Evolutionary conservation across 2,113 vertebrate genomes (phyloP).

Genomic region (Cepphus grylle): DNA sequence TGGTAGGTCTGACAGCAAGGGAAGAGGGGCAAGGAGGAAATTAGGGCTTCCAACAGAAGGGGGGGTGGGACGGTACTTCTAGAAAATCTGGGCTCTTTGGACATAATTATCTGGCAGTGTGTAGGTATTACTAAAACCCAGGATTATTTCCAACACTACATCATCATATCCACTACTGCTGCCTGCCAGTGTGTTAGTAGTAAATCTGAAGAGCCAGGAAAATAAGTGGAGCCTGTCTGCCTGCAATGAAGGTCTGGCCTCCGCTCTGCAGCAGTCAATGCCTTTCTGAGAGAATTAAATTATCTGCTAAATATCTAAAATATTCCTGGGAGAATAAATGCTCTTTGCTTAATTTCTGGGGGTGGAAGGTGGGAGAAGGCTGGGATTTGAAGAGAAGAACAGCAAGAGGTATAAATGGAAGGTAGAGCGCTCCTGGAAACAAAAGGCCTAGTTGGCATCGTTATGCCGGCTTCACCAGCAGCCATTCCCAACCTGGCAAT

Average conservation of each 20-base stretch:
- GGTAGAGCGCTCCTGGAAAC: background rate
- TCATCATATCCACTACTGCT: conserved; percentile 51
- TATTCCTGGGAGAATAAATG: conserved; percentile 36
- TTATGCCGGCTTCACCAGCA: background rate
- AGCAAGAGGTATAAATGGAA: background rate
- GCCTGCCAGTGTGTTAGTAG: conserved; percentile 61
- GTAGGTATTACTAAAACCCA: conserved; percentile 19
- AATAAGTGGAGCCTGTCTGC: conserved; percentile 58
- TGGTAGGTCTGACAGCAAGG: background rate
- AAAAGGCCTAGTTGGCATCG: background rate
- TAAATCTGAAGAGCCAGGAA: conserved; percentile 58
- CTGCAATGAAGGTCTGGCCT: conserved; percentile 24
- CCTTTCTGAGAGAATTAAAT: conserved; percentile 42
- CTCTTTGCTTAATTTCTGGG: conserved; percentile 13
- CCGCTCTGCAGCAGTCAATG: background rate
- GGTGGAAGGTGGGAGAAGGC: conserved; percentile 11
- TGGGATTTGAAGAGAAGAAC: background rate
- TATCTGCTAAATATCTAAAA: conserved; percentile 60
- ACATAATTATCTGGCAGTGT: conserved; percentile 54
- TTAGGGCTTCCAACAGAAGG: conserved; percentile 68
- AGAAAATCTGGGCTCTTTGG: conserved; percentile 68
- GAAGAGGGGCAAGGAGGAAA: conserved; percentile 27
- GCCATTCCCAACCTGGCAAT: conserved; percentile 18
- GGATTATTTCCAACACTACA: conserved; percentile 63
- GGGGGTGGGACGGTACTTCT: conserved; percentile 65